Conservation (phyloP, 2,113 vertebrate species). For the Miniopterus natalensis region DNA sequence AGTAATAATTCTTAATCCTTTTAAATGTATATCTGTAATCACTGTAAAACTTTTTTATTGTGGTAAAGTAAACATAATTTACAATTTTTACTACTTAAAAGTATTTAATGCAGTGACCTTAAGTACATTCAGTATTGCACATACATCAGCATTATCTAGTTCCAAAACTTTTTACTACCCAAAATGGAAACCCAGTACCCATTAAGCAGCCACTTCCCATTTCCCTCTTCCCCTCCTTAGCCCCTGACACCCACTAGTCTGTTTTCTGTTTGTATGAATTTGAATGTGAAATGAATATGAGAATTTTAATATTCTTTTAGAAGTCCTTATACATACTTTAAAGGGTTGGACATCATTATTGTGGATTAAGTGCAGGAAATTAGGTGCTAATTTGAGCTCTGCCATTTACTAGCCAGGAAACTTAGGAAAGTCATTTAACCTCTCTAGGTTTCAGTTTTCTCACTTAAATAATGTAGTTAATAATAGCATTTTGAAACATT, state of each 20-base stretch:
- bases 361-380: neutral
- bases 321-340: neutral
- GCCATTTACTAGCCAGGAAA: neutral
- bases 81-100: neutral
- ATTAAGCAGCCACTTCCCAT: neutral
- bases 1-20: conserved; percentile 7
- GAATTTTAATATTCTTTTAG: neutral
- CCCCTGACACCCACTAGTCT: neutral
- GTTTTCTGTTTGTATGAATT: neutral
- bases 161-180: neutral
- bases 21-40: neutral
- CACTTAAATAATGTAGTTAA: neutral
- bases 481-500: neutral
- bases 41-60: neutral
- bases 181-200: neutral
- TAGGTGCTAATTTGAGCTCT: neutral
- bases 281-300: neutral
- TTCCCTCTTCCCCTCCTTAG: neutral
- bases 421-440: neutral
- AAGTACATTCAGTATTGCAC: neutral
- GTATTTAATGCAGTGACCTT: neutral
- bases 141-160: neutral
- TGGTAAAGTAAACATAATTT: neutral
- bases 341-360: neutral
- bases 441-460: neutral